phyloP scores from a whole-genome alignment of 1,140 invertebrate genomes.

The Phymastichus coffea region DNA sequence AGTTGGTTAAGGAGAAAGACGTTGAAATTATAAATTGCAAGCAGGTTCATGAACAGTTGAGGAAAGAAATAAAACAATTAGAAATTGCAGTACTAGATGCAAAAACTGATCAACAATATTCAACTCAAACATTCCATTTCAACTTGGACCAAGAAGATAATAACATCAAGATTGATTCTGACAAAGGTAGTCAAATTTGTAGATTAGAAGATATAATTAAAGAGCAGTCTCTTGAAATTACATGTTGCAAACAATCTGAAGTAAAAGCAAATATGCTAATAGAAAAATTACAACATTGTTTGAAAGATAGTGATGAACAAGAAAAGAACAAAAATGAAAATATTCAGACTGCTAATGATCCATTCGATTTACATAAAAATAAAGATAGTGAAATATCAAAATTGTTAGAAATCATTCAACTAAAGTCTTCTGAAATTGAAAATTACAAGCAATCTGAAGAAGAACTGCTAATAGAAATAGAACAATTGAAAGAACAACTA shows the following conservation, averaged over 20 bases:
- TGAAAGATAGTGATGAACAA: conserved; percentile 4
- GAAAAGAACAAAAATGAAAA: conserved; percentile 7
- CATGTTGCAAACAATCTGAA: neutral
- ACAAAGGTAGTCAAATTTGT: conserved; percentile 18
- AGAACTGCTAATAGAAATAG: conserved; percentile 5
- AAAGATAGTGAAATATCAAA: conserved; percentile 12
- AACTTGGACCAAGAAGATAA: neutral
- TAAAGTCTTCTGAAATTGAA: conserved; percentile 17
- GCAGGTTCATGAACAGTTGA: neutral
- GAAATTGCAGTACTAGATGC: neutral
- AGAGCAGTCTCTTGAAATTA: neutral
- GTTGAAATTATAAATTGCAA: conserved; percentile 3
- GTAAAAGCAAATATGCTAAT: neutral
- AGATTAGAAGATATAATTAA: conserved; percentile 9
- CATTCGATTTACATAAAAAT: neutral
- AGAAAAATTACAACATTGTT: neutral
- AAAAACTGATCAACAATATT: neutral
- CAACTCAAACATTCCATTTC: neutral
- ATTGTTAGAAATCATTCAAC: conserved; percentile 12
- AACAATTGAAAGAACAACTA: neutral
- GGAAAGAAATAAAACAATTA: conserved; percentile 6
- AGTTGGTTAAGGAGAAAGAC: conserved; percentile 5
- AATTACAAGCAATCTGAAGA: conserved; percentile 14
- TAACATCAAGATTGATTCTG: conserved; percentile 11
- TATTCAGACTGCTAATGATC: neutral